Base-by-base conservation (phyloP, 2,888 invertebrate genomes). In the Drosophila robusta region DNA sequence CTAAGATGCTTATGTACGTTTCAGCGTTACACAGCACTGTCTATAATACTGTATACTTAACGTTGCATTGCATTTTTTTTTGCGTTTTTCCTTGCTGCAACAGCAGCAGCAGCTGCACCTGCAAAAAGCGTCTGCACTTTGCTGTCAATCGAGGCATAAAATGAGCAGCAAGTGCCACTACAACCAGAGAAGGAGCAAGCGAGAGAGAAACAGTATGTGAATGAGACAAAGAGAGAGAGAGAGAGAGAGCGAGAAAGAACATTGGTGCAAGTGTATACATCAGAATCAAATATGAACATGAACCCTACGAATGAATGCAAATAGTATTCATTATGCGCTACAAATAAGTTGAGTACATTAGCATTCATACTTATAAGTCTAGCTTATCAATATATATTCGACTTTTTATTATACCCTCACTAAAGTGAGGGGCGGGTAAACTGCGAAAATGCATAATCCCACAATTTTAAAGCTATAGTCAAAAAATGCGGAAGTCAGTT, bases 151-250 rank as follows among this genome's bases (percentile, higher is more conserved):
- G 89, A 88, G 78, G 89, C 90, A 84, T 89, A 76, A 89, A 89
- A 89, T 88, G 89, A 89, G 90, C 90, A 89, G 83, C 74, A 83
- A 89, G 89, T 89, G 89, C 77, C 82, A 86, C 89, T 89, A 78
- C 80, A 80, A 34, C 58, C 70, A 69, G 55, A 62, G 60, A 66
- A 9, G 14, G 22, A 5, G 18, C 5, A 22, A 9, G 62, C 8
- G 32, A 39, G 38, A 24, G 44, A 4, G 18, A 32, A 18, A 22
- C 24, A 34, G 46, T 32, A 11, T 39, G 50, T 29, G n/a, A 32
- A 8, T 32, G 38, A 24, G 18, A 38, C 8, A 38, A 14, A 9
- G 11, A 9, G 4, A 16, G n/a, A n/a, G 8, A 9, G 16, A 39
- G 9, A 14, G 39, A 1, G 8, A 4, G 4, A 14, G 4, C 7